These are phyloP conservation scores for Leucophenga montana DNA, from an alignment of 2,888 invertebrate genomes.

Conservation along the genomic window DNA sequence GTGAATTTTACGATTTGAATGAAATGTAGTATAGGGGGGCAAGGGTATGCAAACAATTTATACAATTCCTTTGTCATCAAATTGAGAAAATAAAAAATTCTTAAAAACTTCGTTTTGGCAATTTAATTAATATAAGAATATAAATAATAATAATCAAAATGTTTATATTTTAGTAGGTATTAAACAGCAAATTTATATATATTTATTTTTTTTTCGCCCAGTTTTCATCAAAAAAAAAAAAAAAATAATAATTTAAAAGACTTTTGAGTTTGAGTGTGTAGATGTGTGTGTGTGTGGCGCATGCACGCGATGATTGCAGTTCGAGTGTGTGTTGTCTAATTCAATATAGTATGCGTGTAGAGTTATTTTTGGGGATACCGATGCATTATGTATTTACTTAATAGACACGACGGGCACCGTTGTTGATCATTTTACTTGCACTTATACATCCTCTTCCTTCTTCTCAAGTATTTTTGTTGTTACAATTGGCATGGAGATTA, in stretches of 20 bases:
- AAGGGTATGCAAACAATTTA: neutral
- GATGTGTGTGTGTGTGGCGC: neutral
- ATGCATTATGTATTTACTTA: too few species aligned
- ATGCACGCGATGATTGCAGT: neutral
- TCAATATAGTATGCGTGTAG: slow-evolving; percentile 19
- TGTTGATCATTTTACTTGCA: neutral
- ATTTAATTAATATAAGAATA: neutral
- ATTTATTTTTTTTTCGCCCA: too few species aligned
- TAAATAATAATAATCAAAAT: neutral
- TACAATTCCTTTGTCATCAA: slow-evolving; percentile 3
- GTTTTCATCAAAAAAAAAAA: too few species aligned
- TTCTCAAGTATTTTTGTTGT: neutral
- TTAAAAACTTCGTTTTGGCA: slow-evolving; percentile 2
- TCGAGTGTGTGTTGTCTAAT: neutral
- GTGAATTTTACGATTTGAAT: too few species aligned
- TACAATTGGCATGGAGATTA: slow-evolving; percentile 8
- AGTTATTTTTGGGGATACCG: too few species aligned
- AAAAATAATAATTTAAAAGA: neutral
- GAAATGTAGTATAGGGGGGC: too few species aligned
- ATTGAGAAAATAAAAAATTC: neutral
- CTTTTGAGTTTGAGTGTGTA: neutral
- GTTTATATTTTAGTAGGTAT: neutral
- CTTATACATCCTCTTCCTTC: neutral
- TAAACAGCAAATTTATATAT: too few species aligned
- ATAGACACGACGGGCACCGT: too few species aligned